Percentiles rank a stretch among this genome's conserved stretches.
phyloP scores from a whole-genome alignment of 2,113 vertebrate species.

The Dasypus novemcinctus region DNA sequence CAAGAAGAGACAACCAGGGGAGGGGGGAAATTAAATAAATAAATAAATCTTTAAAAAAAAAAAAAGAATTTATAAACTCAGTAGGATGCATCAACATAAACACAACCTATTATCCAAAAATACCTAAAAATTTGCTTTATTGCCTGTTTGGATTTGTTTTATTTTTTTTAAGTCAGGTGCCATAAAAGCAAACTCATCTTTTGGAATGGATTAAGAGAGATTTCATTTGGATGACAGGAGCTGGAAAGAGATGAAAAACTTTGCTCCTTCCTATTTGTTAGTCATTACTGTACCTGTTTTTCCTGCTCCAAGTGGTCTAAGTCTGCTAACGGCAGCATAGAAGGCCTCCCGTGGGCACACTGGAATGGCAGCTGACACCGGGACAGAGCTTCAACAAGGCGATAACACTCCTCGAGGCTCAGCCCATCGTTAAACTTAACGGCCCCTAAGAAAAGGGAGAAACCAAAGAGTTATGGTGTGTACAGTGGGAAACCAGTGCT shows the following conservation, averaged over 20 bases:
- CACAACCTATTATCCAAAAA: constrained; percentile 49
- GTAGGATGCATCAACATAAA: constrained; percentile 51
- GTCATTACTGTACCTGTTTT: constrained; percentile 84
- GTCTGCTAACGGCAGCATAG: constrained; percentile 94
- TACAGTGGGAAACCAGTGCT: background rate
- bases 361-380: constrained; percentile 95
- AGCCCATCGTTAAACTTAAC: constrained; percentile 95
- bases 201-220: background rate
- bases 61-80: constrained; percentile 52
- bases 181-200: background rate
- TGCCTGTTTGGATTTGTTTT: constrained; percentile 23
- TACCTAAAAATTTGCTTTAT: constrained; percentile 19
- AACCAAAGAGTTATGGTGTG: background rate
- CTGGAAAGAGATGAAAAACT: background rate
- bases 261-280: background rate
- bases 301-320: constrained; percentile 90
- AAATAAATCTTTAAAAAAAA: too few relatives aligned
- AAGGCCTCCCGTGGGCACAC: constrained; percentile 96
- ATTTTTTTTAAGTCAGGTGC: constrained; percentile 22
- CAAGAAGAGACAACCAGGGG: too few relatives aligned
- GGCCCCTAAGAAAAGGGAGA: constrained; percentile 88
- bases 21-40: too few relatives aligned
- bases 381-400: constrained; percentile 91
- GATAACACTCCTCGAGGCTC: constrained; percentile 89
- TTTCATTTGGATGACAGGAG: background rate